A percentile compares a stretch with the other conserved stretches of the same genome.
phyloP scores from a whole-genome alignment of 2,113 vertebrate genomes.

The Phalacrocorax aristotelis region DNA sequence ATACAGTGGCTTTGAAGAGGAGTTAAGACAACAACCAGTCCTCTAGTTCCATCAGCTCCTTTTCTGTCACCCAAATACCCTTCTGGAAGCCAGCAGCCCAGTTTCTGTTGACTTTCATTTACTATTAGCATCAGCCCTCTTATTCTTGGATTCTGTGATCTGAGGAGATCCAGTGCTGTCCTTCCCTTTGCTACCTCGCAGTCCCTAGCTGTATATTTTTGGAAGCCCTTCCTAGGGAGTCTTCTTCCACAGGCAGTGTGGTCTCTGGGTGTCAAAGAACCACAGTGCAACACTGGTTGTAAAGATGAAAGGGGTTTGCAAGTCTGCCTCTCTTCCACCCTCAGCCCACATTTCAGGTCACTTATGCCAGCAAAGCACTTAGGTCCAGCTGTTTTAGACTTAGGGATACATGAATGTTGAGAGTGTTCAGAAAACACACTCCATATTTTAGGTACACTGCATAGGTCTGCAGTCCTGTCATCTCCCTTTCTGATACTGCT shows the following conservation, averaged over 20 bases:
- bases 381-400: background rate
- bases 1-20: background rate
- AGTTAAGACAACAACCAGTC: background rate
- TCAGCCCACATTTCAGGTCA: background rate
- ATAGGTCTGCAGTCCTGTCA: background rate
- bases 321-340: background rate
- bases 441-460: background rate
- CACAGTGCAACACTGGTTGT: background rate
- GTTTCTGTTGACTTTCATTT: background rate
- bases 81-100: background rate
- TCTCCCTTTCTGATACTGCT: background rate
- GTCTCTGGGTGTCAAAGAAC: background rate
- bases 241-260: background rate
- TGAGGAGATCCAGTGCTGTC: background rate
- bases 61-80: background rate
- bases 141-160: background rate
- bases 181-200: background rate
- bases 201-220: background rate
- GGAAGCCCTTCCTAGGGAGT: background rate
- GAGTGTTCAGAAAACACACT: background rate
- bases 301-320: background rate
- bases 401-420: background rate
- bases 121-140: background rate
- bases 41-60: background rate
- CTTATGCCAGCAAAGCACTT: background rate